Evolutionary conservation across 2,113 vertebrate species (phyloP), one percentile per base, ranked within the genome.

Genomic region (Dolichallabes microphthalmus): DNA sequence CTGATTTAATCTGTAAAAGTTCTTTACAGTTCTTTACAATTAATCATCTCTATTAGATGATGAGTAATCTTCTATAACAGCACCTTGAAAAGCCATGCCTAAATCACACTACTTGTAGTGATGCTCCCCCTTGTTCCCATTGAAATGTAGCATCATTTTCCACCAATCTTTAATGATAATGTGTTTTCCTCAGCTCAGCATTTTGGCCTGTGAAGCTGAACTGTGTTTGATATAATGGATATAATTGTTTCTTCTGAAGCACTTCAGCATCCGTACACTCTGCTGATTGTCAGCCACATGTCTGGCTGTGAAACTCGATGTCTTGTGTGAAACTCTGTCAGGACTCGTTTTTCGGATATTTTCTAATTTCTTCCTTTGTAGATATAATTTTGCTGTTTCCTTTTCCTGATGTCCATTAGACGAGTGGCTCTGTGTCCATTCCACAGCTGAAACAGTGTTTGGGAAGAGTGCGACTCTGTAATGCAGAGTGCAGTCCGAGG

Each of bases 381-480:
- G 17, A 30, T 30, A n/a, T 63, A 52, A 63, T 52, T 64, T 52
- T 75, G 55, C 22, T 35, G 27, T 68, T 84, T 68, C 50, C 61
- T 68, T 57, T 68, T 17, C 17, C 61, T 78, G 27, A 15, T 64
- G 50, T 64, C 60, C 60, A 85, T 85, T 85, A 78, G 61, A 30
- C n/a, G 13, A 68, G 45, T 52, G 10, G 27, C 39, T 84, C n/a
- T 64, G 35, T 55, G 66, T 71, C 52, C 30, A 17, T 19, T 81
- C 19, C 32, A 20, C 30, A 19, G 60, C 35, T 60, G 64, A 57
- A 55, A 25, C 30, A 15, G 57, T 80, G 58, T 79, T 30, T 63
- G n/a, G 2, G 2, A 27, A 27, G 13, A 53, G 13, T 53, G 6
- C 12, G 45, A 25, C 25, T 52, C 73, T n/a, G 39, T 74, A 74